phyloP scores from a whole-genome alignment of 2,888 invertebrate species.

The Mesorhabditis spiculigera region DNA sequence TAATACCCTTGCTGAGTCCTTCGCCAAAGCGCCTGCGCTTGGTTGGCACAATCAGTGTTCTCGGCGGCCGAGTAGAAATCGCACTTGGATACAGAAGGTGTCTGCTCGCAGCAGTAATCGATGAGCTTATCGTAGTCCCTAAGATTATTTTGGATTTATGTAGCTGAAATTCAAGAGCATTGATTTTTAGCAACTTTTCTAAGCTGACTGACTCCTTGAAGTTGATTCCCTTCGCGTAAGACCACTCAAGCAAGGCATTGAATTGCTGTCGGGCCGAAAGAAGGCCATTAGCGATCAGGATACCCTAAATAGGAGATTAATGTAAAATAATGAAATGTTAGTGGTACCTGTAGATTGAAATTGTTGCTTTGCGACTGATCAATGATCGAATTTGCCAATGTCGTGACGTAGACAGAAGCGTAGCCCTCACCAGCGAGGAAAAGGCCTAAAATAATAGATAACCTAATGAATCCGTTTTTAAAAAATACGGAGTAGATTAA shows the following conservation, averaged over 20 bases:
- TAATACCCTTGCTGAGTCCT: neutral
- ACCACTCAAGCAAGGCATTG: neutral
- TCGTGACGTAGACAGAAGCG: constrained; percentile 61
- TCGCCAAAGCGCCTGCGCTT: neutral
- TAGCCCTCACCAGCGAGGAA: constrained; percentile 62
- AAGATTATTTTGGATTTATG: too few species aligned
- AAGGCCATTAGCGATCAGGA: constrained; percentile 7
- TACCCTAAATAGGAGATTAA: constrained; percentile 18
- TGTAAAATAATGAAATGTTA: neutral
- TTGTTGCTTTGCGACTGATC: constrained; percentile 1
- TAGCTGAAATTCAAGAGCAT: neutral
- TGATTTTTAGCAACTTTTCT: too few species aligned
- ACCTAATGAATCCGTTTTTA: too few species aligned
- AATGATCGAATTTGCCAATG: constrained; percentile 53
- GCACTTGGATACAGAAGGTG: neutral
- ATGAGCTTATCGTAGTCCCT: neutral
- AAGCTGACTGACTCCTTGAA: neutral
- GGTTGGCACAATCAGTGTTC: neutral
- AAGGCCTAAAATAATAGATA: constrained; percentile 59
- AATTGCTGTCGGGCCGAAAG: neutral
- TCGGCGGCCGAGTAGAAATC: neutral
- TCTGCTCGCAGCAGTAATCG: neutral
- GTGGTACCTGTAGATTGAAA: neutral
- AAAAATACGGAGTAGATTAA: too few species aligned
- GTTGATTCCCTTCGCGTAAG: neutral